Conservation (phyloP, 2,797 vertebrate genomes). For the Cirrhinus molitorella region DNA sequence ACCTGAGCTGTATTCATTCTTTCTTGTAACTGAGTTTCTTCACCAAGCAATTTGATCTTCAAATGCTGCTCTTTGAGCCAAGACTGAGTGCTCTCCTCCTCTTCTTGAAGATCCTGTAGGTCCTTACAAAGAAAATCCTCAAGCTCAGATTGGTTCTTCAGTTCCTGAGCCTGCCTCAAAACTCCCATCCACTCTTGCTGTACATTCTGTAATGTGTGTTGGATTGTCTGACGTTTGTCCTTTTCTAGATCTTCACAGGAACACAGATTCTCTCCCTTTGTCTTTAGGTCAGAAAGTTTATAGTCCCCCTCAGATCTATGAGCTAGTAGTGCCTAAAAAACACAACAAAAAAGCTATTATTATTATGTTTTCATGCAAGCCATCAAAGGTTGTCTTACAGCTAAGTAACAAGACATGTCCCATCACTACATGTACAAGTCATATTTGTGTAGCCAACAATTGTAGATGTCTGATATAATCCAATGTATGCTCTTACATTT, state of each 20-base stretch:
- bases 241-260: constrained; percentile 65
- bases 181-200: constrained; percentile 71
- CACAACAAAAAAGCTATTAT: constrained; percentile 31
- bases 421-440: background rate
- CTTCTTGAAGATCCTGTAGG: constrained; percentile 70
- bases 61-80: constrained; percentile 76
- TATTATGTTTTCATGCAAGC: background rate
- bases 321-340: constrained; percentile 78
- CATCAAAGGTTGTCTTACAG: background rate
- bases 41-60: constrained; percentile 68
- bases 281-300: constrained; percentile 76
- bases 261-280: constrained; percentile 66
- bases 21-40: constrained; percentile 62
- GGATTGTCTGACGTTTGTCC: constrained; percentile 62
- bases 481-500: background rate
- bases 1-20: constrained; percentile 72
- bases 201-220: constrained; percentile 61
- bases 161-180: constrained; percentile 56
- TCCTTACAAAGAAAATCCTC: constrained; percentile 68
- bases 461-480: background rate
- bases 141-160: constrained; percentile 70
- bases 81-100: constrained; percentile 67
- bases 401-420: background rate
- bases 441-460: background rate
- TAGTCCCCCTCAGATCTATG: constrained; percentile 77